Evolutionary conservation across 2,113 vertebrate genomes (phyloP).

Genomic region (Alouatta palliata): DNA sequence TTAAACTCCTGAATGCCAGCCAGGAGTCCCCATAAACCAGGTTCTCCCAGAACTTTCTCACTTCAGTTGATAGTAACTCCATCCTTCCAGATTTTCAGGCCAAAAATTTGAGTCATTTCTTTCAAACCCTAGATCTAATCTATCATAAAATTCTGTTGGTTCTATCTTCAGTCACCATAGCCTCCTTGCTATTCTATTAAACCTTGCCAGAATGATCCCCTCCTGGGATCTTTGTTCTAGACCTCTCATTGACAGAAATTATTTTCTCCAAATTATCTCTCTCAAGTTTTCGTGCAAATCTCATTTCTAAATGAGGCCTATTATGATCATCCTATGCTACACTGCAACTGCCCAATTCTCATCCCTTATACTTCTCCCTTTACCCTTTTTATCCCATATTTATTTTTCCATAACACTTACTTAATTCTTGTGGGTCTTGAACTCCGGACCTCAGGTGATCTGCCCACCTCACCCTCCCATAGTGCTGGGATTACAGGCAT

Average conservation of each 20-base stretch:
- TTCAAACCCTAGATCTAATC: not conserved
- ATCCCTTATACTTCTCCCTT: not conserved
- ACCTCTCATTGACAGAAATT: not conserved
- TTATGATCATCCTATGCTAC: not conserved
- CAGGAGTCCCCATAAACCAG: not conserved
- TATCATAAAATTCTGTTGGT: not conserved
- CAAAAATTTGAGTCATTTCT: not conserved
- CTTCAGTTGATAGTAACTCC: not conserved
- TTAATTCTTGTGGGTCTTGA: no score
- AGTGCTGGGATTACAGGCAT: no score
- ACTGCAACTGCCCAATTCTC: not conserved
- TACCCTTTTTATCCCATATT: not conserved
- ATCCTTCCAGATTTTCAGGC: not conserved
- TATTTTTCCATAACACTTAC: not conserved
- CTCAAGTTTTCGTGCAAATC: not conserved
- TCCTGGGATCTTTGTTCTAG: not conserved
- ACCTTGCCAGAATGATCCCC: not conserved
- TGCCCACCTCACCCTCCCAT: no score
- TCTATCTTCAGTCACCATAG: not conserved
- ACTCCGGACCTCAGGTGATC: no score
- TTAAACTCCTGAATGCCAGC: not conserved
- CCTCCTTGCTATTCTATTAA: not conserved
- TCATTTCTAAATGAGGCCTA: slow-evolving; percentile 6
- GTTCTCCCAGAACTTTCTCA: not conserved
- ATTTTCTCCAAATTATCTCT: not conserved